Evolutionary conservation across 1,140 invertebrate genomes (phyloP).

Genomic region (Drosophila pseudoananassae): DNA sequence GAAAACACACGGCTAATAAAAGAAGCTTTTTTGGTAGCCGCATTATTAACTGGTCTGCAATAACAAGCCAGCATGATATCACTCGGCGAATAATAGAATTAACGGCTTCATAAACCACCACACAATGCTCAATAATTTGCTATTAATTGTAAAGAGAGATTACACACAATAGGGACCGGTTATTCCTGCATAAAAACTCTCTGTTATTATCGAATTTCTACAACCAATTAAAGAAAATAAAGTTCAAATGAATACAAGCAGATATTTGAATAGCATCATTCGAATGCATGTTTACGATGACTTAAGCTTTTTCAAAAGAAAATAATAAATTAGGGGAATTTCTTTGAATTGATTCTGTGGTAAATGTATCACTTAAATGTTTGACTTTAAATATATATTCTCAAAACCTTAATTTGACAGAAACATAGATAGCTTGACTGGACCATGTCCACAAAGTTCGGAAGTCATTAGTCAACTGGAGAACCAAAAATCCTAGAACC

Average conservation of each 20-base stretch:
- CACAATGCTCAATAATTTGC: conserved; percentile 44
- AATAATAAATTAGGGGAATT: too few species aligned
- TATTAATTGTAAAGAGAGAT: conserved; percentile 36
- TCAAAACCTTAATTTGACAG: conserved; percentile 18
- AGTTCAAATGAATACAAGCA: background rate
- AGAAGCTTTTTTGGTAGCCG: conserved; percentile 20
- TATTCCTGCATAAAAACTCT: conserved; percentile 15
- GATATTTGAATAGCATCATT: background rate
- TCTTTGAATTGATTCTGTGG: background rate
- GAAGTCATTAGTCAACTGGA: conserved; percentile 32
- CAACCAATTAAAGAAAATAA: background rate
- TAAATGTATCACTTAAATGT: background rate
- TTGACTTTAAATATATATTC: background rate
- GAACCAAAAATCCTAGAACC: conserved; percentile 14
- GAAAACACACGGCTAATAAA: conserved; percentile 21
- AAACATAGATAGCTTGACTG: conserved; percentile 12
- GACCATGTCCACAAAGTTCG: conserved; percentile 2
- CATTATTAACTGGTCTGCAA: conserved; percentile 63
- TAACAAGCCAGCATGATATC: conserved; percentile 32
- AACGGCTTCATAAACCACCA: conserved; percentile 3
- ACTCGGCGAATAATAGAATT: conserved; percentile 32
- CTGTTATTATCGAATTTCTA: background rate
- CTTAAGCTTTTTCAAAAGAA: background rate
- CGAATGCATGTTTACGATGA: background rate
- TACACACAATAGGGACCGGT: conserved; percentile 47